Base-by-base conservation (phyloP, 1,140 invertebrate genomes). In the Sitobion miscanthi region DNA sequence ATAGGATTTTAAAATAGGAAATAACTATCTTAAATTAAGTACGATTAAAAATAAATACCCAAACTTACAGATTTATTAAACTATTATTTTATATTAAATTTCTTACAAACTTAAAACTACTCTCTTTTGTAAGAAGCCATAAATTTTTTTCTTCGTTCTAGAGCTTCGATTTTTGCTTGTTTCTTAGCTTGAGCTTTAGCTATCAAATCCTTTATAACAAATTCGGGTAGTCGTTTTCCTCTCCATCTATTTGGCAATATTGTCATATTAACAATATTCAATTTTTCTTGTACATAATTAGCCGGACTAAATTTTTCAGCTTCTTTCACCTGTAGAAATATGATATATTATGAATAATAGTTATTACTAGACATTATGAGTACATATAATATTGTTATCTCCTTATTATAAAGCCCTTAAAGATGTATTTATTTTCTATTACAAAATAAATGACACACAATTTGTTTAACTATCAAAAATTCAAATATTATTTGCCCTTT, bases 271-370 rank as follows among this genome's bases (percentile, higher is more conserved):
- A 95, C 94, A 86, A 93, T 94, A 87, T 94, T 90, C 30, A 96
- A 93, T 23, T 95, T 93, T 45, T 95, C 94, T 62, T 94, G 91
- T 0, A 96, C 95, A 94, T 95, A 95, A 38, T 94, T 91, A 83
- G 94, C 94, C 9, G 95, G 95, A 94, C 95, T 95, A 94, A 96
- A 96, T 38, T 95, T 94, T 77, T 95, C 94, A 23, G 95, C 95
- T 77, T 95, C 94, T 93, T 97, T 96, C 47, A 98, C 96, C 94
- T 97, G 96, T 3, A 96, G 95, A 94, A 97, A 95, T 0, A 98
- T 95, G 88, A 52, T 17, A 54, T 54, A 23, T 54, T 54, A 23
- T 54, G 21, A 96, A 95, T 2, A 96, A 45, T 38, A 35, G 17
- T 87, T 49, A 87, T 4, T n/a, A 42, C 2, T 42, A 42, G 4